These are phyloP conservation scores for Crematogaster levior DNA, from an alignment of 2,888 invertebrate species.

Conservation along the genomic window DNA sequence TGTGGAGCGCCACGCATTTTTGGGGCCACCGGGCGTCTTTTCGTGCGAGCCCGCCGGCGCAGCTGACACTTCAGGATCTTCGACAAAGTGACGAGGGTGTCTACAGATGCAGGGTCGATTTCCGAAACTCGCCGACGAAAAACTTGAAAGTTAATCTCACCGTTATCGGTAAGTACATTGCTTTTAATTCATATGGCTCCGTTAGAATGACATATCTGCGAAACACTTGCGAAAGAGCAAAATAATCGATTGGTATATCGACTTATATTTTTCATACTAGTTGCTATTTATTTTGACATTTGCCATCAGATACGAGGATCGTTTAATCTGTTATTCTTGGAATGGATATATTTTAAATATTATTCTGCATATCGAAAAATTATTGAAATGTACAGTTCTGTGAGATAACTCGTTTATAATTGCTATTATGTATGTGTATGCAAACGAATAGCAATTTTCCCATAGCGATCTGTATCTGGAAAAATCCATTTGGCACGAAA, in stretches of 20 bases:
- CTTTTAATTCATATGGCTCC: conserved; percentile 11
- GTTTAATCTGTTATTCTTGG: neutral
- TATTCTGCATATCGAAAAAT: neutral
- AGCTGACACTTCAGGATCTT: conserved; percentile 84
- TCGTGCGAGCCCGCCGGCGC: conserved; percentile 87
- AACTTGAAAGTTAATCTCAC: conserved; percentile 92
- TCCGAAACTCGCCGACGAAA: conserved; percentile 91
- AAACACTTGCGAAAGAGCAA: neutral
- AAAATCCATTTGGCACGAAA: conserved; percentile 14
- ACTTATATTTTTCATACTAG: neutral
- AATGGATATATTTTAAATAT: neutral
- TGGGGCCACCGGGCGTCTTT: conserved; percentile 88
- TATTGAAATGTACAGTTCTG: neutral
- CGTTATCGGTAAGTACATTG: conserved; percentile 89
- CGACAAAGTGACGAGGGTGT: conserved; percentile 88
- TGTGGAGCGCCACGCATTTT: conserved; percentile 88
- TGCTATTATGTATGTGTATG: neutral
- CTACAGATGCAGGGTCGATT: conserved; percentile 91
- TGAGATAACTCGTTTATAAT: neutral
- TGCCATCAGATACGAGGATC: neutral
- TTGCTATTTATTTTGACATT: neutral
- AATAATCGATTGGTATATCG: neutral
- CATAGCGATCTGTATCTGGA: neutral
- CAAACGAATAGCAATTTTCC: neutral
- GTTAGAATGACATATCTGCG: neutral